Conservation (phyloP, 2,888 invertebrate genomes). For the Helicoverpa assulta region DNA sequence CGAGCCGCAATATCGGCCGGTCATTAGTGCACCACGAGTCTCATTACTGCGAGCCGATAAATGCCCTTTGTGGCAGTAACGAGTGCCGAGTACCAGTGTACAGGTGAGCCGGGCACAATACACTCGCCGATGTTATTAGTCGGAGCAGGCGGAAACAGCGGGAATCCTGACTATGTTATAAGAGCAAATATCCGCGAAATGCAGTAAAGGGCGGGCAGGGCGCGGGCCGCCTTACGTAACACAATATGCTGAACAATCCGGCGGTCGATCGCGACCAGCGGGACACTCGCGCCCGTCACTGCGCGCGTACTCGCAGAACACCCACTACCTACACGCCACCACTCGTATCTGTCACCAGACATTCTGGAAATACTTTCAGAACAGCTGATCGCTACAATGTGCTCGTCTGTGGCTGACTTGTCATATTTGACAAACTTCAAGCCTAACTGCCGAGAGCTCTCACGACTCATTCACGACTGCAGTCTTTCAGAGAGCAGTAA, state of each 20-base stretch:
- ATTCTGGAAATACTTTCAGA: too few relatives aligned
- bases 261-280: not conserved
- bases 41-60: constrained; percentile 42
- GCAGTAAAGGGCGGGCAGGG: constrained; percentile 49
- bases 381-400: too few relatives aligned
- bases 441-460: too few relatives aligned
- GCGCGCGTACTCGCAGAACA: too few relatives aligned
- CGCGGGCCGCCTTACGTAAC: constrained; percentile 20
- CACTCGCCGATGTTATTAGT: constrained; percentile 49
- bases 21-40: constrained; percentile 27
- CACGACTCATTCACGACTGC: not conserved
- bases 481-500: not conserved
- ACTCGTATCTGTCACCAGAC: too few relatives aligned
- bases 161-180: constrained; percentile 54
- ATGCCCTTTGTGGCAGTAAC: constrained; percentile 19
- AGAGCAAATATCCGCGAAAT: constrained; percentile 58
- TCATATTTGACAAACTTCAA: too few relatives aligned
- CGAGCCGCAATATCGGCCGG: constrained; percentile 5
- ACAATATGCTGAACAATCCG: constrained; percentile 45
- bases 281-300: not conserved
- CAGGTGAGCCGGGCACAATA: constrained; percentile 14
- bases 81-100: not conserved
- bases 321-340: too few relatives aligned
- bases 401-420: too few relatives aligned
- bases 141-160: constrained; percentile 31